phyloP scores from a whole-genome alignment of 2,797 vertebrate species.

The Leptodactylus fallax region DNA sequence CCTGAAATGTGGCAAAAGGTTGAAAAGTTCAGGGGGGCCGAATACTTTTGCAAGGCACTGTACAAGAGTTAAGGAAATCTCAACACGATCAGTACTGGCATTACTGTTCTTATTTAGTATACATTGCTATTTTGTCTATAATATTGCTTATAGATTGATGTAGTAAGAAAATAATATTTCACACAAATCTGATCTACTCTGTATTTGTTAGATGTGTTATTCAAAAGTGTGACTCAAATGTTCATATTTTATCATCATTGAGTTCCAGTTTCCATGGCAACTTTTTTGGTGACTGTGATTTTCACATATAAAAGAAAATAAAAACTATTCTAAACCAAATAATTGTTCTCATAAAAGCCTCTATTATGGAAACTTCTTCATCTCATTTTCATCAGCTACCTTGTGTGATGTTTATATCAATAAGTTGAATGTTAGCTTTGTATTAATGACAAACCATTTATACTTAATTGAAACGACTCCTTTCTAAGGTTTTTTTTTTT shows the following conservation, averaged over 20 bases:
- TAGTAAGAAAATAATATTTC: constrained; percentile 3
- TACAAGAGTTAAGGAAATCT: not conserved
- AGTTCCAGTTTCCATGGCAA: constrained; percentile 50
- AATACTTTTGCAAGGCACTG: too few relatives aligned
- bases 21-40: too few relatives aligned
- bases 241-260: constrained; percentile 43
- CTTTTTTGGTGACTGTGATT: constrained; percentile 19
- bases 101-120: not conserved
- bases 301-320: constrained; percentile 27
- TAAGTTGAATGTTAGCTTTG: not conserved
- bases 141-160: not conserved
- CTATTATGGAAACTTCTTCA: not conserved
- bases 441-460: not conserved
- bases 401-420: constrained; percentile 22
- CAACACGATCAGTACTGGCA: not conserved
- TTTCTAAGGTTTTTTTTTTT: not conserved
- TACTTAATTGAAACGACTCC: not conserved
- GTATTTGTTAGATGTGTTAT: constrained; percentile 31
- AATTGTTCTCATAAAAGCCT: constrained; percentile 14
- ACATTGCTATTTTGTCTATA: not conserved
- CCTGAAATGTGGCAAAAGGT: too few relatives aligned
- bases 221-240: constrained; percentile 54
- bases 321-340: constrained; percentile 28
- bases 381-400: not conserved
- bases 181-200: constrained; percentile 3